Evolutionary conservation across 2,797 vertebrate species (phyloP), one percentile per base, ranked within the genome.

Genomic region (Lutjanus argentimaculatus): DNA sequence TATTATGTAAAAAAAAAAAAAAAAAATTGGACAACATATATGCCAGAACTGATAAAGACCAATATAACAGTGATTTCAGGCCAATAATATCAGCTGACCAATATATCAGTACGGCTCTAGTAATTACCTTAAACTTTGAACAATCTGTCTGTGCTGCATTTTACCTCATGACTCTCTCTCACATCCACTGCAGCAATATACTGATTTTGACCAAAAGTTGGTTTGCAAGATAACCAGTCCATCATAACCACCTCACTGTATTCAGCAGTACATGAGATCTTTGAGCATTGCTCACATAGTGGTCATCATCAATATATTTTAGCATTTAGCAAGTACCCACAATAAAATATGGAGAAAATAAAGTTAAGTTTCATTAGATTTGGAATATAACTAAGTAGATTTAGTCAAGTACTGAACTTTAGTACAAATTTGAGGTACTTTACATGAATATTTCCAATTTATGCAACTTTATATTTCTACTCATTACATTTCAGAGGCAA

Each of bases 191-290:
- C n/a, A 76, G 67, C 10, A 58, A 61, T 30, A 40, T 14, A 72
- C 8, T 14, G 63, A 52, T 49, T 73, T 42, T 48, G 7, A 62
- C 16, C 12, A n/a, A 11, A 46, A 52, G 57, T 15, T 66, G 46
- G 25, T 25, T 25, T 25, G 15, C 25, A 46, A 45, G 13, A n/a
- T 51, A 77, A 66, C 21, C n/a, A 57, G 14, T 72, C 45, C 13
- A 58, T 67, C 80, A 64, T 25, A 46, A 59, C 22, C 52, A 49
- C 25, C 25, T 25, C 25, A 3, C 25, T 25, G n/a, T n/a, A n/a
- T n/a, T n/a, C n/a, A 25, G 25, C 25, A 2, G 25, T 3, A 25
- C 25, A 25, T 25, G 25, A 25, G 25, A 25, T 25, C 25, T 25
- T 25, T 25, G 25, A 25, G 25, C 25, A 25, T 25, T 25, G 25